Conservation (phyloP, 2,113 vertebrate species). For the Syngnathoides biaculeatus region DNA sequence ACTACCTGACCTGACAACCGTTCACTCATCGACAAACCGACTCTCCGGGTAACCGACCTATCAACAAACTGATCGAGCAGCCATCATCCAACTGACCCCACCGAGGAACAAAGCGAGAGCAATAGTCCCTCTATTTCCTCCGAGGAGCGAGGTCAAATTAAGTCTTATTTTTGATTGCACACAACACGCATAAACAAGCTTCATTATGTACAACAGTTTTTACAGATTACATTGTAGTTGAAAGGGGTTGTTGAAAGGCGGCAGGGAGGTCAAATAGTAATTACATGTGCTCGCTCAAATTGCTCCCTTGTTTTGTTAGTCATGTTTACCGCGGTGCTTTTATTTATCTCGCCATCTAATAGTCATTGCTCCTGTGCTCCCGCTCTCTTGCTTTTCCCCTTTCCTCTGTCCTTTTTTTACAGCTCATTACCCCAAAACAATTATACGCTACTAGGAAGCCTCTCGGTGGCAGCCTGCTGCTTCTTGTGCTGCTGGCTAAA, state of each 20-base stretch:
- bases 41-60: background rate
- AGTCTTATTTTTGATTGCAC: background rate
- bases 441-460: conserved; percentile 60
- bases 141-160: background rate
- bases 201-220: conserved; percentile 1
- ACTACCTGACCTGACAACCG: background rate
- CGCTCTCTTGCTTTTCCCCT: conserved; percentile 29
- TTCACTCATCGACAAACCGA: background rate
- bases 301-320: conserved; percentile 41
- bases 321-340: conserved; percentile 41
- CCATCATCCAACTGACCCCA: background rate
- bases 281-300: conserved; percentile 30
- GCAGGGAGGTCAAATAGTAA: conserved; percentile 22
- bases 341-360: conserved; percentile 32
- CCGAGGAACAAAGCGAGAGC: background rate
- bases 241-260: conserved; percentile 8
- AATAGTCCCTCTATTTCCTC: background rate
- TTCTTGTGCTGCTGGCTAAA: conserved; percentile 49
- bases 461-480: conserved; percentile 48
- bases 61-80: background rate
- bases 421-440: conserved; percentile 69
- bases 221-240: conserved; percentile 10
- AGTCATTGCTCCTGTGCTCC: conserved; percentile 21
- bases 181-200: background rate
- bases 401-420: conserved; percentile 56